phyloP scores from a whole-genome alignment of 2,797 vertebrate genomes.

The Girardinus metallicus region DNA sequence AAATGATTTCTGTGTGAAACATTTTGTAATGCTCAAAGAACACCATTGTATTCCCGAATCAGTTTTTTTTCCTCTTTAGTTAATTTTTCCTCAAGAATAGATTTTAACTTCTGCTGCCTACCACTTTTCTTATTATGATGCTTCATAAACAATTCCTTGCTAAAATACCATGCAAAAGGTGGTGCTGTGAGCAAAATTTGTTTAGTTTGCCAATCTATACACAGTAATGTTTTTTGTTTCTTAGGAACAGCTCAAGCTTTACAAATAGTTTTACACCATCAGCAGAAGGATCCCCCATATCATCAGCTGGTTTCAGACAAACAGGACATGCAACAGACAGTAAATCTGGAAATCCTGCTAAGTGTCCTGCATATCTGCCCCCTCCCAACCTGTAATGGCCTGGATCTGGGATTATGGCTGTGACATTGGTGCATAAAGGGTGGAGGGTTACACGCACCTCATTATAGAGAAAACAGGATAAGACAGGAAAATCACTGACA shows the following conservation, averaged over 20 bases:
- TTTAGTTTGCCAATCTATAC: conserved; percentile 47
- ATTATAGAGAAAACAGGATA: conserved; percentile 73
- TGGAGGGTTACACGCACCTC: conserved; percentile 50
- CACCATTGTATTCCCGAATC: conserved; percentile 44
- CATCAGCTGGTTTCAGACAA: conserved; percentile 55
- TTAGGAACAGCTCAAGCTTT: conserved; percentile 33
- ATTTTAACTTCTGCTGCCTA: background rate
- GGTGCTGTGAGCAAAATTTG: background rate
- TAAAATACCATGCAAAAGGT: conserved; percentile 15
- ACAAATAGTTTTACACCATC: conserved; percentile 19
- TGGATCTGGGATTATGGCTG: conserved; percentile 69
- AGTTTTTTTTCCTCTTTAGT: conserved; percentile 20
- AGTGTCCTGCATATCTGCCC: conserved; percentile 34
- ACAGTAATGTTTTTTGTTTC: conserved; percentile 23
- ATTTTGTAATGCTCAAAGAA: conserved; percentile 46
- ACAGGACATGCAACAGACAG: conserved; percentile 68
- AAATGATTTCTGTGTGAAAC: conserved; percentile 67
- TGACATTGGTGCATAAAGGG: conserved; percentile 63
- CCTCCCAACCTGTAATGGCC: conserved; percentile 13
- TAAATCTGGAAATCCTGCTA: conserved; percentile 61
- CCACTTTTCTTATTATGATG: conserved; percentile 18
- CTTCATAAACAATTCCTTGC: background rate
- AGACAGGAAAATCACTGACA: conserved; percentile 42
- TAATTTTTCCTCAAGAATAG: too few relatives aligned
- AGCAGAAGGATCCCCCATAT: conserved; percentile 43